Percentiles rank a stretch among this genome's conserved stretches.
Evolutionary conservation across 2,797 vertebrate genomes (phyloP).

Genomic region (Sylvia borin): DNA sequence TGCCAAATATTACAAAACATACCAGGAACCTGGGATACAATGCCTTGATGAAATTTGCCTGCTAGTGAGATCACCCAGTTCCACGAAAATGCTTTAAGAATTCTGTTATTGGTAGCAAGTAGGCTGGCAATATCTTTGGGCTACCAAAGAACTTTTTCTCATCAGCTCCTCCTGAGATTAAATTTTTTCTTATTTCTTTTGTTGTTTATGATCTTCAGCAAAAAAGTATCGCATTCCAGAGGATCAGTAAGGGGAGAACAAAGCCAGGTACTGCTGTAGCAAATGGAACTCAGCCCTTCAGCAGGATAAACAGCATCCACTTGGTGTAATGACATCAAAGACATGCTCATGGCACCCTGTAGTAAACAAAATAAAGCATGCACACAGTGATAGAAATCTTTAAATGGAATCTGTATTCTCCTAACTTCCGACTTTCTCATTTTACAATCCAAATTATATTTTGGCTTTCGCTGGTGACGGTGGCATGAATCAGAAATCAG

Average conservation of each 20-base stretch:
- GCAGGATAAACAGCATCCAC: neutral
- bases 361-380: neutral
- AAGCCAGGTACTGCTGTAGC: neutral
- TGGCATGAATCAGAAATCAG: neutral
- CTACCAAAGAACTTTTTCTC: neutral
- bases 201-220: neutral
- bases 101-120: neutral
- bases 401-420: neutral
- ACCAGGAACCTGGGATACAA: neutral
- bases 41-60: neutral
- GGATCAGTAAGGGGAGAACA: neutral
- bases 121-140: neutral
- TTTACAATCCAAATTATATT: neutral
- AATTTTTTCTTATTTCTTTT: neutral
- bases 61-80: neutral
- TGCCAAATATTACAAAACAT: neutral
- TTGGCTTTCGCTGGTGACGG: neutral
- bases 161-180: neutral
- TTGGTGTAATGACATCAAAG: neutral
- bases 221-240: fast-evolving
- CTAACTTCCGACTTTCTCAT: neutral
- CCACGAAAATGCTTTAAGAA: neutral
- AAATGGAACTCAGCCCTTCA: neutral
- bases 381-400: fast-evolving
- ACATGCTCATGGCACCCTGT: fast-evolving